Evolutionary conservation across 2,797 vertebrate genomes (phyloP), one percentile per base, ranked within the genome.

Genomic region (Telmatherina bonti): DNA sequence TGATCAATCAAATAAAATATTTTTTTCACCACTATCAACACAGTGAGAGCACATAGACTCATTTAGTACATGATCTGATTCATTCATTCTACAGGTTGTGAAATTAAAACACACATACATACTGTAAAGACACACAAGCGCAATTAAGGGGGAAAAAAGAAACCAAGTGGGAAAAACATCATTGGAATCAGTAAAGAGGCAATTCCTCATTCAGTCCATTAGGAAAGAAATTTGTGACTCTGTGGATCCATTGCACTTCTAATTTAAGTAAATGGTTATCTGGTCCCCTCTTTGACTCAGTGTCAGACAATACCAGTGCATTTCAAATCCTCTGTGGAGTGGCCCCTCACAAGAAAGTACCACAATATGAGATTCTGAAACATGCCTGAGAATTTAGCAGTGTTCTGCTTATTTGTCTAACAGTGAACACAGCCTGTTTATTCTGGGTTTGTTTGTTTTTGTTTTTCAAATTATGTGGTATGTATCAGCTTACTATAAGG

Each of bases 191-290:
- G 20, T 68, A 52, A 73, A 62, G 56, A 77, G 63, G 36, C 60
- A 33, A 81, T 84, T 82, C 61, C 65, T 85, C 78, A 86, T 70
- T 70, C 76, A 79, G 76, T 57, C 72, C 76, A 78, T 85, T 82
- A 84, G 64, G 41, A 67, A 65, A 78, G 60, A 82, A 76, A 85
- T 81, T 49, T 74, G 52, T 62, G 78, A 80, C 71, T 81, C 53
- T 67, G 71, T 70, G 76, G 80, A 86, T 87, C 75, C 63, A 90
- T 86, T 85, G 77, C 76, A 76, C 64, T 74, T 85, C 78, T 87
- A 78, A 84, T 89, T 87, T 81, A 84, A 75, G 74, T 74, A 82
- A 89, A 90, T 75, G 77, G 55, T 77, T 82, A 70, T 78, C 68
- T 70, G 56, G 63, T 78, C 74, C 70, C 76, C 76, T 83, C 68